Evolutionary conservation across 2,113 vertebrate genomes (phyloP), one percentile per base, ranked within the genome.

Genomic region (Sinocyclocheilus anophthalmus): DNA sequence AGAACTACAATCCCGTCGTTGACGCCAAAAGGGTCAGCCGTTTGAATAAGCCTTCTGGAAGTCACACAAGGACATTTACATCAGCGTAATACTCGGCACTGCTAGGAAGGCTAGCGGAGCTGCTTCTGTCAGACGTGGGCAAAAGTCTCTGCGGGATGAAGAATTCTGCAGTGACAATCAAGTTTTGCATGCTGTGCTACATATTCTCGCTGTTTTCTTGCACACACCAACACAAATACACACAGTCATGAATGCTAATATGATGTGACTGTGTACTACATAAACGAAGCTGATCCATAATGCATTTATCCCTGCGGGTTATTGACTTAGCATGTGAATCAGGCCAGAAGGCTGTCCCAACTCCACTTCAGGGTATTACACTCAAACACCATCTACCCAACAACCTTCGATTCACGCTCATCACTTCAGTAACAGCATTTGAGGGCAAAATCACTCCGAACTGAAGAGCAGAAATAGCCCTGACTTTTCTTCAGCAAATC

Each of bases 261-360:
- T 45, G 9, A 72, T 85, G 39, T 83, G 73, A 57, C 76, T 53
- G 69, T 48, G 70, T 45, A n/a, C 53, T 55, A 42, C 67, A 57
- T 77, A 61, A 45, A 53, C 73, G 45, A 69, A 55, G 42, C 72
- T 69, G 30, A 76, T 59, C 83, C 61, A 81, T 87, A 84, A 87
- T 65, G 18, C 82, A 76, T 76, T 90, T 86, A 89, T 76, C 14
- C 76, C 76, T 89, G 86, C 69, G 70, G 84, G 57, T 85, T 88
- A 90, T 88, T 86, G 86, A 90, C 84, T 90, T 84, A 81, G 39
- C 63, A 73, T 73, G 76, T 85, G 86, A 89, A 59, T 81, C 75
- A 65, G 73, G 63, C 70, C 78, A 14, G 55, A 73, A 78, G 57
- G 20, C 39, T 69, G 53, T 78, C 75, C 83, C 63, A 42, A 69